Conservation (phyloP, 1,140 invertebrate species). For the Habropoda laboriosa region DNA sequence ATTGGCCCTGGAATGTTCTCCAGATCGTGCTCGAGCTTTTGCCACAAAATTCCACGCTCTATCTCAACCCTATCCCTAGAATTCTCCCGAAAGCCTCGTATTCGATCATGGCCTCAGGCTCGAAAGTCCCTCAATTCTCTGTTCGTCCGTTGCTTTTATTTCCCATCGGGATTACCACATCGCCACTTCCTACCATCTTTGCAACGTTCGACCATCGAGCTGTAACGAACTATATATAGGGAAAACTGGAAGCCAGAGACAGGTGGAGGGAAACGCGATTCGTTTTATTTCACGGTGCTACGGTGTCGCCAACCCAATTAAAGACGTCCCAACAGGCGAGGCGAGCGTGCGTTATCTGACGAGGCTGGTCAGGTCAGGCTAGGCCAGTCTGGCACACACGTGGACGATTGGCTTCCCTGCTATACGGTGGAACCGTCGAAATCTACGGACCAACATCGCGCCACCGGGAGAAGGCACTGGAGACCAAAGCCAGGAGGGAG, state of each 20-base stretch:
- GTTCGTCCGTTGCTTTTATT: neutral
- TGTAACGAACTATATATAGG: neutral
- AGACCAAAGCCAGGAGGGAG: conserved; percentile 64
- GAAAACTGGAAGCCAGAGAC: conserved; percentile 36
- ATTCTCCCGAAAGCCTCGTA: neutral
- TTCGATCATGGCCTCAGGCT: too few relatives aligned
- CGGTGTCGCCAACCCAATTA: conserved; percentile 80
- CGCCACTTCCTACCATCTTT: too few relatives aligned
- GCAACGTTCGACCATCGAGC: too few relatives aligned
- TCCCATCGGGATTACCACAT: too few relatives aligned
- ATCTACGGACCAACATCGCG: conserved; percentile 69
- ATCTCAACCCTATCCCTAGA: too few relatives aligned
- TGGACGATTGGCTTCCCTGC: conserved; percentile 54
- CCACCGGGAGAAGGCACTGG: conserved; percentile 44
- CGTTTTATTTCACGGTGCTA: conserved; percentile 74
- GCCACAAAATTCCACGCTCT: neutral
- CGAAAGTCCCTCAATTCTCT: neutral
- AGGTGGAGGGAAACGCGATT: conserved; percentile 60
- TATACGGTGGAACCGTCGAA: conserved; percentile 55
- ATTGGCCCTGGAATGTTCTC: neutral
- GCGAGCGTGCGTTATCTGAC: conserved; percentile 60
- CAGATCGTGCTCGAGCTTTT: neutral
- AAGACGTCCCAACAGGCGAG: conserved; percentile 79
- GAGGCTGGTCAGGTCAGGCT: conserved; percentile 45
- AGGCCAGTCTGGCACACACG: conserved; percentile 41